Base-by-base conservation (phyloP, 2,888 invertebrate species). In the Platycheirus rosarum region DNA sequence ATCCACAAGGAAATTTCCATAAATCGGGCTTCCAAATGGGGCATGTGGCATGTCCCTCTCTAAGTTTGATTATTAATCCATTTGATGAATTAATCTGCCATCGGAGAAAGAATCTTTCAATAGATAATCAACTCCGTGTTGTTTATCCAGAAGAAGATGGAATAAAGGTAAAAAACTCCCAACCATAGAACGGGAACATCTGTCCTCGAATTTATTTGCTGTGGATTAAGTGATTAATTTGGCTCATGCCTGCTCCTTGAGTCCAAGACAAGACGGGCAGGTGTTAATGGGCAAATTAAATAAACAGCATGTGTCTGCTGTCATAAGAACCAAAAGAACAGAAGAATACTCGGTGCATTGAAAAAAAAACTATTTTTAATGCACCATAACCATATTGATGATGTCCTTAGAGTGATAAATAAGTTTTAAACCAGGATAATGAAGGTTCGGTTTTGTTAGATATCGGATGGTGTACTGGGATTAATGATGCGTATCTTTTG, bases 211-310 rank as follows among this genome's bases (percentile, higher is more conserved):
- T 80, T 75, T 70, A 80, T 75, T 23, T n/a, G 79, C 57, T 18
- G 23, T 37, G 69, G 69, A 70, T 75, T 80, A 75, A 65, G 69
- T 70, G 79, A 80, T 80, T 80, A 80, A 80, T 80, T 13, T 60
- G n/a, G n/a, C n/a, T 26, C 18, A 23, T 26, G 13, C 44, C 23
- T 69, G 49, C 62, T 65, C 5, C 37, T 44, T 48, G 8, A 18
- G 32, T 51, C 32, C 9, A 46, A 55, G 46, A 46, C 73, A 62
- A 40, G 57, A 14, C 29, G 70, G 16, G 60, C 79, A 80, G 79
- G 79, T 80, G 79, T 46, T 80, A 80, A 80, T 80, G 57, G 60
- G 11, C 44, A 70, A 70, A 70, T 75, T 55, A 48, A 70, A 65
- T 70, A 57, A 65, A 69, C 57, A 63, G 46, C 75, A 75, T 80